Evolutionary conservation across 2,888 invertebrate species (phyloP).

Genomic region (Leptinotarsa peninsularis): DNA sequence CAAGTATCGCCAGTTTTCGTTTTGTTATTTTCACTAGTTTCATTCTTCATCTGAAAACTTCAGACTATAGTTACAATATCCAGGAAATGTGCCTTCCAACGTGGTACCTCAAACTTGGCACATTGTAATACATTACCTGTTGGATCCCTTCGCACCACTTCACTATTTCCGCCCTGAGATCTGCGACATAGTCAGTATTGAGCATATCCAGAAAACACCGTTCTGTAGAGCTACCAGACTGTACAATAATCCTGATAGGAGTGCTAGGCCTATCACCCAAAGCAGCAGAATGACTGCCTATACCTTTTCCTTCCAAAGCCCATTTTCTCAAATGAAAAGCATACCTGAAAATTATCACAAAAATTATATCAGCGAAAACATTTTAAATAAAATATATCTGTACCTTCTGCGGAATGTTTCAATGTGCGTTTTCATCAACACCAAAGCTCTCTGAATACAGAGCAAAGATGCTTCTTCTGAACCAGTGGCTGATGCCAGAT

Average conservation of each 20-base stretch:
- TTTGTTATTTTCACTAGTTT: constrained; percentile 53
- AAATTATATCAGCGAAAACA: not conserved
- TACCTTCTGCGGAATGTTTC: constrained; percentile 89
- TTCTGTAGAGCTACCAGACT: constrained; percentile 89
- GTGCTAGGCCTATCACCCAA: constrained; percentile 72
- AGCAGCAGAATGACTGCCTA: constrained; percentile 82
- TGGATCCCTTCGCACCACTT: constrained; percentile 88
- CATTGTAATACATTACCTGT: constrained; percentile 56
- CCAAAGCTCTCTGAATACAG: constrained; percentile 89
- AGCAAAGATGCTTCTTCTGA: constrained; percentile 84
- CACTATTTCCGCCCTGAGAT: constrained; percentile 93
- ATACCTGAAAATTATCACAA: constrained; percentile 69
- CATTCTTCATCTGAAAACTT: constrained; percentile 53
- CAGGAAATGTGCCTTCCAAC: not conserved
- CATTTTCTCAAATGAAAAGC: constrained; percentile 90
- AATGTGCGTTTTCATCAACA: constrained; percentile 90
- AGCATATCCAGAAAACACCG: constrained; percentile 85
- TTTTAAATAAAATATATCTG: constrained; percentile 22
- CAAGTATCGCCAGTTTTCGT: constrained; percentile 70
- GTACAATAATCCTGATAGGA: constrained; percentile 82
- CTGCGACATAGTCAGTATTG: constrained; percentile 90
- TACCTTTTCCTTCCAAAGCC: constrained; percentile 85
- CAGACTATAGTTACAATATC: not conserved
- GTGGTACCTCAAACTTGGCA: not conserved
- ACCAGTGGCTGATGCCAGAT: constrained; percentile 67